Percentiles rank a stretch among this genome's conserved stretches.
Evolutionary conservation across 2,797 vertebrate species (phyloP).

Genomic region (Acipenser transmontanus): DNA sequence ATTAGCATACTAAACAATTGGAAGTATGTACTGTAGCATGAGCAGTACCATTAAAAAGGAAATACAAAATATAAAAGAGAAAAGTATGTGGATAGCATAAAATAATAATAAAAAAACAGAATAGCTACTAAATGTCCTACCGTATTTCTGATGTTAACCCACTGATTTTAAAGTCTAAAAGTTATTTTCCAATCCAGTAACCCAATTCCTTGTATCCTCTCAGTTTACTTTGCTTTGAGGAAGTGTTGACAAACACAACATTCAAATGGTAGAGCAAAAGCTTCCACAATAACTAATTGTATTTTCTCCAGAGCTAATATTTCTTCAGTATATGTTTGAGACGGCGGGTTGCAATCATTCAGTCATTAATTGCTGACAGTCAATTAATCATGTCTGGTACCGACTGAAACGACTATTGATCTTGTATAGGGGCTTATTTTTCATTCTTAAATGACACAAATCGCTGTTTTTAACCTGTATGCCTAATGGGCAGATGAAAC

Average conservation of each 20-base stretch:
- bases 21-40: too few relatives aligned
- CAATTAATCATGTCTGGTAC: constrained; percentile 83
- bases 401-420: constrained; percentile 84
- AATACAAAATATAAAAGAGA: too few relatives aligned
- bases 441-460: constrained; percentile 81
- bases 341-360: constrained; percentile 79
- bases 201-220: too few relatives aligned
- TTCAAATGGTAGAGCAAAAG: constrained; percentile 16
- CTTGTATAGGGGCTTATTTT: constrained; percentile 79
- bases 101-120: too few relatives aligned
- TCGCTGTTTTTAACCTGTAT: constrained; percentile 62
- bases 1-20: too few relatives aligned
- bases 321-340: constrained; percentile 61
- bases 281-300: constrained; percentile 12
- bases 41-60: too few relatives aligned
- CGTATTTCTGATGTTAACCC: too few relatives aligned
- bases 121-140: too few relatives aligned
- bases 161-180: too few relatives aligned
- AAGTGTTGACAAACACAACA: neutral
- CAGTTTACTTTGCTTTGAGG: too few relatives aligned
- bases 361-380: constrained; percentile 81
- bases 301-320: constrained; percentile 61
- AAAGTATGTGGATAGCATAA: too few relatives aligned
- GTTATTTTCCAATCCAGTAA: too few relatives aligned
- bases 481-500: constrained; percentile 61